phyloP scores from a whole-genome alignment of 2,797 vertebrate genomes.

The Crocidura indochinensis region DNA sequence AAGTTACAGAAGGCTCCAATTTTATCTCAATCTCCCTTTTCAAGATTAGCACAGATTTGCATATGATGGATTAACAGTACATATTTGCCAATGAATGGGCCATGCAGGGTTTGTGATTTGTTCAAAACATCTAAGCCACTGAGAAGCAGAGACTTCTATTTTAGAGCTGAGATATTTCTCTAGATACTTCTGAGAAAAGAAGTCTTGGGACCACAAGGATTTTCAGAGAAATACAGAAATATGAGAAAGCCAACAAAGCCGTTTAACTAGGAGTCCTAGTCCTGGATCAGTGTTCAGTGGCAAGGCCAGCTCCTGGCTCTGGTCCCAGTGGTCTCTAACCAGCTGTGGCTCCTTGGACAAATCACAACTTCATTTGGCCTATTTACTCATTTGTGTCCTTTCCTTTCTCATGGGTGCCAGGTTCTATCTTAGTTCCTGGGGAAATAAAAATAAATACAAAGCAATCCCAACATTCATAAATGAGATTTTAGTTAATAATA shows the following conservation, averaged over 20 bases:
- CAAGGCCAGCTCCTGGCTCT: background rate
- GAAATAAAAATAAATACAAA: conserved; percentile 37
- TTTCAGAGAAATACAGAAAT: too few species aligned
- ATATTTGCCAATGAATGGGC: background rate
- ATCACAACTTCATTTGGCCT: background rate
- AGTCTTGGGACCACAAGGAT: too few species aligned
- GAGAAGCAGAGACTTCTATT: background rate
- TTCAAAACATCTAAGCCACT: conserved; percentile 40
- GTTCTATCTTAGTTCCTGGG: background rate
- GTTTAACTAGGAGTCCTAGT: background rate
- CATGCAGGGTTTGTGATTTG: background rate
- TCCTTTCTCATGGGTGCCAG: background rate
- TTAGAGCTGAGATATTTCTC: conserved; percentile 34
- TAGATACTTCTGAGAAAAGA: background rate
- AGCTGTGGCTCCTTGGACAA: background rate
- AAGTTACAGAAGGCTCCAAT: background rate
- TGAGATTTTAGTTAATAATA: conserved; percentile 17
- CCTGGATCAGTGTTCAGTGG: background rate
- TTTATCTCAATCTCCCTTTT: background rate
- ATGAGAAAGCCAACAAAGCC: too few species aligned
- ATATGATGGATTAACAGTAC: too few species aligned
- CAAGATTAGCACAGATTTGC: background rate
- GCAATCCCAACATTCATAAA: background rate
- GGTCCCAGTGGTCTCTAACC: background rate
- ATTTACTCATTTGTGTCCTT: background rate